A percentile compares a stretch with the other conserved stretches of the same genome.
Evolutionary conservation across 2,888 invertebrate species (phyloP).

Genomic region (Amphipoea oculea): DNA sequence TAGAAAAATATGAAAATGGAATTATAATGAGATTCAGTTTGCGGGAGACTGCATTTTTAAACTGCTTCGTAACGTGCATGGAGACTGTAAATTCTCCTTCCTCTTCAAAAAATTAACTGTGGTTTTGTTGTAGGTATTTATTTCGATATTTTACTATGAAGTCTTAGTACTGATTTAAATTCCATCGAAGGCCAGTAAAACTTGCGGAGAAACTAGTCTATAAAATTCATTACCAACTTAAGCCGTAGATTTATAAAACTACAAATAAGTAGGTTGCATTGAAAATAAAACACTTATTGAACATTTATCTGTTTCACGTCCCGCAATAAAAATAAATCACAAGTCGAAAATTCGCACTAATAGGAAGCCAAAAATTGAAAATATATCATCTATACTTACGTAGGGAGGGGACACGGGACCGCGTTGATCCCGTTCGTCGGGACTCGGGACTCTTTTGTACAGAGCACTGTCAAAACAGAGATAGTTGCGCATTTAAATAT

Average conservation of each 20-base stretch:
- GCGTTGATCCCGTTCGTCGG: slow-evolving; percentile 77
- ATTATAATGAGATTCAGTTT: slow-evolving; percentile 57
- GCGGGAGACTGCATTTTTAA: slow-evolving; percentile 20
- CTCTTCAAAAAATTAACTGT: not conserved
- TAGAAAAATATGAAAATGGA: slow-evolving; percentile 60
- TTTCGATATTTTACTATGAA: not conserved
- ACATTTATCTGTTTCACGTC: slow-evolving; percentile 54
- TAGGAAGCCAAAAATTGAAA: slow-evolving; percentile 87
- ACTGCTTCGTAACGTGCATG: not conserved
- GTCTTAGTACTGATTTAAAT: not conserved
- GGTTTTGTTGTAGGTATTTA: not conserved
- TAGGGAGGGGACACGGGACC: slow-evolving; percentile 77
- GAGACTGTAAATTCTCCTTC: not conserved
- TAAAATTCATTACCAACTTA: not conserved
- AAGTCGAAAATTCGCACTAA: slow-evolving; percentile 80
- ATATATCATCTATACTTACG: slow-evolving; percentile 84
- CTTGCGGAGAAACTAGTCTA: not conserved
- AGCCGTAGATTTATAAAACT: not conserved
- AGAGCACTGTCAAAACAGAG: slow-evolving; percentile 86
- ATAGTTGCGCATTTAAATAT: slow-evolving; percentile 78
- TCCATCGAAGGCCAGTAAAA: too few species aligned
- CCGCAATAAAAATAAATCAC: slow-evolving; percentile 78
- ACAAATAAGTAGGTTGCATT: slow-evolving; percentile 9
- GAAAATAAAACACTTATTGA: slow-evolving; percentile 48
- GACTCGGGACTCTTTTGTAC: slow-evolving; percentile 77